Evolutionary conservation across 2,888 invertebrate species (phyloP).

Genomic region (Lathronympha strigana): DNA sequence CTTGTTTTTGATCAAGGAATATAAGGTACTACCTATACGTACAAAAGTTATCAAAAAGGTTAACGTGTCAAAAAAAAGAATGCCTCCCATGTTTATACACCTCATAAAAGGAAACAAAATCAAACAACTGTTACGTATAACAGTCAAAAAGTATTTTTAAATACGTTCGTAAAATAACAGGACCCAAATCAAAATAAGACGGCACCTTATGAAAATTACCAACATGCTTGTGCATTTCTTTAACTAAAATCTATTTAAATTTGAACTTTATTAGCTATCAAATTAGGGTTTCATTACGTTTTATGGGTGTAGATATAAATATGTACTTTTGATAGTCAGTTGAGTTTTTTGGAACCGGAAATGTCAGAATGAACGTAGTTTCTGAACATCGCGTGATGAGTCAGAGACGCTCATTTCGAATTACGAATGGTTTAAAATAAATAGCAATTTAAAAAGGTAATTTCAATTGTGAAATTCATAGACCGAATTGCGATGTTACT

Average conservation of each 20-base stretch:
- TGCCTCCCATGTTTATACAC: constrained; percentile 27
- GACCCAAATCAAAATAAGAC: constrained; percentile 70
- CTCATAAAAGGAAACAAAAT: constrained; percentile 29
- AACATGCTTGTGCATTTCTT: constrained; percentile 39
- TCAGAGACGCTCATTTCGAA: constrained; percentile 45
- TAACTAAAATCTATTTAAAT: background rate
- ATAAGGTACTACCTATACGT: background rate
- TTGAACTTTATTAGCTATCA: background rate
- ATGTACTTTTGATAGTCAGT: constrained; percentile 51
- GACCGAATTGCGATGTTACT: background rate
- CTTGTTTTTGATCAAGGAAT: background rate
- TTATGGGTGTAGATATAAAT: constrained; percentile 10
- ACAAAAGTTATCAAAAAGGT: constrained; percentile 15
- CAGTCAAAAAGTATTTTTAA: constrained; percentile 51
- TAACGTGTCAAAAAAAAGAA: constrained; percentile 14
- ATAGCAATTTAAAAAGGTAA: constrained; percentile 36
- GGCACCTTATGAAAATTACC: constrained; percentile 58
- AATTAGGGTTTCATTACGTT: constrained; percentile 10
- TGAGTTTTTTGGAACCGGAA: constrained; percentile 71
- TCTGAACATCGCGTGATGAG: constrained; percentile 69
- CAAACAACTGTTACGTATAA: constrained; percentile 51
- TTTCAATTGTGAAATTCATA: constrained; percentile 6
- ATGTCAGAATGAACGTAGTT: constrained; percentile 65
- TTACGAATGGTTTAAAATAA: constrained; percentile 35
- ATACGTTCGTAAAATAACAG: constrained; percentile 60